Evolutionary conservation across 2,113 vertebrate genomes (phyloP).

Genomic region (Tachysurus fulvidraco): DNA sequence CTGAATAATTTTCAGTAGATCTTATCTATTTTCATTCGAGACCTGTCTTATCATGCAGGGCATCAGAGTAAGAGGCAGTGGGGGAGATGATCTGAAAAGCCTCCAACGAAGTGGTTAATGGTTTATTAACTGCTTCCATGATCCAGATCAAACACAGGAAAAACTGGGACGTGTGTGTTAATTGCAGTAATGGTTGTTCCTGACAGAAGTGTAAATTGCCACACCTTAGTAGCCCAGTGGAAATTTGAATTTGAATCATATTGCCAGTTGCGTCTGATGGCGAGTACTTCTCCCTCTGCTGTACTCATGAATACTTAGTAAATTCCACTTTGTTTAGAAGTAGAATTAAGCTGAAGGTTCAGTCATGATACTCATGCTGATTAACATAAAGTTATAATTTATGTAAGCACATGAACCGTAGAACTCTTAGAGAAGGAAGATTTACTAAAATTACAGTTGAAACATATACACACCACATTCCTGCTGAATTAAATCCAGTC

Average conservation of each 20-base stretch:
- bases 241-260: conserved; percentile 23
- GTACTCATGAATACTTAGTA: background rate
- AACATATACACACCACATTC: conserved; percentile 41
- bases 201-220: conserved; percentile 11
- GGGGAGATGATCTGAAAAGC: conserved; percentile 16
- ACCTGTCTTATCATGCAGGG: conserved; percentile 41
- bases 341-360: conserved; percentile 14
- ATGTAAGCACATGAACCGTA: conserved; percentile 2
- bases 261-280: conserved; percentile 3
- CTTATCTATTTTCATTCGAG: conserved; percentile 26
- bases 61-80: conserved; percentile 16
- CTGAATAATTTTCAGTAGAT: conserved; percentile 40
- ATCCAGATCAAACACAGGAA: conserved; percentile 30
- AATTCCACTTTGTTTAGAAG: conserved; percentile 7
- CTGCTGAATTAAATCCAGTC: conserved; percentile 24
- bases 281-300: background rate
- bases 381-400: conserved; percentile 15
- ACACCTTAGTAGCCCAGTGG: background rate
- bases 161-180: conserved; percentile 9
- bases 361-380: background rate
- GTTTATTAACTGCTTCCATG: conserved; percentile 36
- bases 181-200: background rate
- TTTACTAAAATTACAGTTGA: conserved; percentile 10
- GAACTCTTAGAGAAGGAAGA: conserved; percentile 3
- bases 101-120: conserved; percentile 33